phyloP scores from a whole-genome alignment of 2,888 invertebrate species.

The Mimachlamys varia region DNA sequence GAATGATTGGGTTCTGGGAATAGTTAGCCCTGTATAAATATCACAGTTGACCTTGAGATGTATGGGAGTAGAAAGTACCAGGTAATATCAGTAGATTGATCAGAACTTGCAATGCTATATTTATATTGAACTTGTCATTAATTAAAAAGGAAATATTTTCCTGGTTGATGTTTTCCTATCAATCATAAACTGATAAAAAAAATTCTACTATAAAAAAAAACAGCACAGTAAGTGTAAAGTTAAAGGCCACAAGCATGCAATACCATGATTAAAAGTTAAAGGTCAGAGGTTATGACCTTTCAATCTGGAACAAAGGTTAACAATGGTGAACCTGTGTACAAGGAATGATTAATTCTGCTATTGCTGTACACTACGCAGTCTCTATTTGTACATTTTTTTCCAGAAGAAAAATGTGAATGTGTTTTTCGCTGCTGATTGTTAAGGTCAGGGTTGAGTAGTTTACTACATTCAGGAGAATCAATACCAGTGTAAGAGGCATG shows the following conservation, averaged over 20 bases:
- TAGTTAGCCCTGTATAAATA: too few species aligned
- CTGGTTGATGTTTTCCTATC: neutral
- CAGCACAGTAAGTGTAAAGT: neutral
- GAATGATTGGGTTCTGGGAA: too few species aligned
- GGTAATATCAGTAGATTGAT: neutral
- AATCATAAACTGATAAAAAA: neutral
- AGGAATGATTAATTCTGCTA: neutral
- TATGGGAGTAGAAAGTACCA: too few species aligned
- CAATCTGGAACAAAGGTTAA: neutral
- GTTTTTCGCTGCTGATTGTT: neutral
- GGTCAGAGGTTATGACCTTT: neutral
- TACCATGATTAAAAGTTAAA: neutral
- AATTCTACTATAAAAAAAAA: neutral
- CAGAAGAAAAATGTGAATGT: neutral
- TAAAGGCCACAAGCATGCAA: neutral
- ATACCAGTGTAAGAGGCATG: conserved; percentile 14
- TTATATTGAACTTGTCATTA: neutral
- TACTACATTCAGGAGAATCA: neutral
- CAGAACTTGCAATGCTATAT: neutral
- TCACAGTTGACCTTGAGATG: too few species aligned
- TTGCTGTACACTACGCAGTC: neutral
- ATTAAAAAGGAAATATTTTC: neutral
- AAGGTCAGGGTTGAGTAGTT: neutral
- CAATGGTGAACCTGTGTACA: neutral
- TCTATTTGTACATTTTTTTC: neutral